These are phyloP conservation scores for Styela clava DNA, from an alignment of 23 tunicate species.

Conservation along the genomic window DNA sequence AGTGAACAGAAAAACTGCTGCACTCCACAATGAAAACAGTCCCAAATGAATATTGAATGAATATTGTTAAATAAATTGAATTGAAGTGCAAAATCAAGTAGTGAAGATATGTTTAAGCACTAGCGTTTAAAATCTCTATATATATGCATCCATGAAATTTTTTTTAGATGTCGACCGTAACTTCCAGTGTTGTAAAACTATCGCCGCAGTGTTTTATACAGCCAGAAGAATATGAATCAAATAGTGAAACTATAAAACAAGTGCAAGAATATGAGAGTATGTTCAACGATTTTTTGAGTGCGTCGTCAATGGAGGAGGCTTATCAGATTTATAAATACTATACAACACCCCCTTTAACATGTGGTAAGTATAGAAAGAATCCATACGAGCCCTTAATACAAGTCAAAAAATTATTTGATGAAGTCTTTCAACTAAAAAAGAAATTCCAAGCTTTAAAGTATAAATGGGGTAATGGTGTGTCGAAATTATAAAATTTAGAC, in stretches of 20 bases:
- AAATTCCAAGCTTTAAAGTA: no score
- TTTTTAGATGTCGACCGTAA: conserved; percentile 39
- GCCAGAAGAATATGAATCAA: conserved; percentile 23
- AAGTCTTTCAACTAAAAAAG: no score
- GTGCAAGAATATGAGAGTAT: conserved; percentile 2
- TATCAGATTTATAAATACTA: not conserved
- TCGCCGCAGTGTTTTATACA: conserved; percentile 39
- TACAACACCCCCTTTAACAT: not conserved
- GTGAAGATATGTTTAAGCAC: no score
- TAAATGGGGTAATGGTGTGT: no score
- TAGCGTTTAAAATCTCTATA: no score
- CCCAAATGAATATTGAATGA: no score
- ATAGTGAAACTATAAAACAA: not conserved
- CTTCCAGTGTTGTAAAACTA: conserved; percentile 19
- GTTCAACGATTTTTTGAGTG: conserved; percentile 1
- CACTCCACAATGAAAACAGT: no score
- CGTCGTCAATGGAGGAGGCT: not conserved
- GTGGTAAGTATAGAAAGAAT: not conserved
- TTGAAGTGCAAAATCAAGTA: no score
- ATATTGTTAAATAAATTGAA: no score
- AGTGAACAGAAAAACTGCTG: no score
- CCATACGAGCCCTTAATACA: not conserved
- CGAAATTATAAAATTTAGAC: no score
- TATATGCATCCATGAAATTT: no score
- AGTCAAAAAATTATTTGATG: not conserved